Evolutionary conservation across 2,113 vertebrate genomes (phyloP), one percentile per base, ranked within the genome.

Genomic region (Sapayoa aenigma): DNA sequence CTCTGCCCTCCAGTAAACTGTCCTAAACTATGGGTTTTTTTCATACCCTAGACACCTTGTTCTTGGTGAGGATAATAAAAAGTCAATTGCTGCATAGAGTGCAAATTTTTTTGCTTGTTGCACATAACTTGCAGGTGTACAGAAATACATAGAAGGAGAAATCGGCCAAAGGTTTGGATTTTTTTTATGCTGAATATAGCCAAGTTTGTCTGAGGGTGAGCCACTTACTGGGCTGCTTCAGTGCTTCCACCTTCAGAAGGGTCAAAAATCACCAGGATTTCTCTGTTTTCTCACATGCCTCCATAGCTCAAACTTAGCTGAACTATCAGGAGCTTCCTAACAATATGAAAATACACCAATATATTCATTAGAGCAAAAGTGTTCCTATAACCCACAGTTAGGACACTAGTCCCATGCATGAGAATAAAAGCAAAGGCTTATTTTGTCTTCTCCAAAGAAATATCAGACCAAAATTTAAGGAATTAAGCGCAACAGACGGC

Each of bases 401-500:
- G 60, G 28, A 78, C 52, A 82, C 56, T 31, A 78, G 41, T 90
- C 24, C 81, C 49, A 80, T 0, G 2, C 5, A 5, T 33, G 6
- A 19, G 15, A 52, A 42, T 37, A 55, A 89, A 89, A 77, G 41
- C 20, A 90, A 76, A 77, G 28, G 39, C 11, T 80, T 73, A 22
- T 92, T 90, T 42, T 86, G 20, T 16, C 55, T 92, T 94, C 52
- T 84, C 15, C 8, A 28, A 73, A 78, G 50, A 95, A 59, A 87
- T 55, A 13, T 6, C 0, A 1, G 39, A 86, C 67, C 23, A 89
- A 93, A 89, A 84, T 53, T 47, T 77, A 55, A 75, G 68, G 68
- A 77, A 92, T 87, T 77, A 92, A 89, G 56, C 19, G 52, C 21
- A 90, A 79, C 93, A 93, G 86, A 93, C 90, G 95, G 80, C 52